Conservation (phyloP, 2,888 invertebrate species). For the Exocentrus adspersus region DNA sequence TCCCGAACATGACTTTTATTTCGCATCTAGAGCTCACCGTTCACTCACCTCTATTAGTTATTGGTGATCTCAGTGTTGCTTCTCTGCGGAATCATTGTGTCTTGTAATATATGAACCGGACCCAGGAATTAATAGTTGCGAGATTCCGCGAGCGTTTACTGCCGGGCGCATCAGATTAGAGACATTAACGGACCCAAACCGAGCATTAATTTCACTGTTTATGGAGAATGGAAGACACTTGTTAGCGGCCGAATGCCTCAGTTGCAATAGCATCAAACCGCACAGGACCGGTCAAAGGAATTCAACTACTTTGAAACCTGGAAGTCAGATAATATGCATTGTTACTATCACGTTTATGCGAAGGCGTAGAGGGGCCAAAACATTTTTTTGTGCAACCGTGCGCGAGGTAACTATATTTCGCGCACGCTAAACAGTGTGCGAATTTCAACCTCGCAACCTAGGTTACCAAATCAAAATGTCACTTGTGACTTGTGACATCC, state of each 20-base stretch:
- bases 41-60: slow-evolving; percentile 46
- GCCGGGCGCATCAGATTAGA: slow-evolving; percentile 63
- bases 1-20: slow-evolving; percentile 16
- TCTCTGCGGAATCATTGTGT: slow-evolving; percentile 54
- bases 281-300: slow-evolving; percentile 12
- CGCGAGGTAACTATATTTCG: too few relatives aligned
- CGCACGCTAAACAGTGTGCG: too few relatives aligned
- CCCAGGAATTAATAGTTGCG: slow-evolving; percentile 62
- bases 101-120: slow-evolving; percentile 60
- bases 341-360: slow-evolving; percentile 35
- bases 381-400: too few relatives aligned
- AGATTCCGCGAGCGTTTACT: slow-evolving; percentile 63
- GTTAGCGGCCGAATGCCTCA: slow-evolving; percentile 50
- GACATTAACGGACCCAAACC: slow-evolving; percentile 61
- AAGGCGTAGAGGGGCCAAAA: too few relatives aligned
- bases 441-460: too few relatives aligned
- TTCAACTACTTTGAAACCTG: slow-evolving; percentile 38
- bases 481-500: too few relatives aligned
- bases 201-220: slow-evolving; percentile 64
- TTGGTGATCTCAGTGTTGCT: slow-evolving; percentile 43
- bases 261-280: slow-evolving; percentile 35
- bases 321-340: slow-evolving; percentile 29
- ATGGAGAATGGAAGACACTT: slow-evolving; percentile 54
- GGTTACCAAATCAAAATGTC: too few relatives aligned
- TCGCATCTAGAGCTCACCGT: slow-evolving; percentile 31